These are phyloP conservation scores for Tenualosa ilisha DNA, from an alignment of 2,797 vertebrate species.

Conservation along the genomic window DNA sequence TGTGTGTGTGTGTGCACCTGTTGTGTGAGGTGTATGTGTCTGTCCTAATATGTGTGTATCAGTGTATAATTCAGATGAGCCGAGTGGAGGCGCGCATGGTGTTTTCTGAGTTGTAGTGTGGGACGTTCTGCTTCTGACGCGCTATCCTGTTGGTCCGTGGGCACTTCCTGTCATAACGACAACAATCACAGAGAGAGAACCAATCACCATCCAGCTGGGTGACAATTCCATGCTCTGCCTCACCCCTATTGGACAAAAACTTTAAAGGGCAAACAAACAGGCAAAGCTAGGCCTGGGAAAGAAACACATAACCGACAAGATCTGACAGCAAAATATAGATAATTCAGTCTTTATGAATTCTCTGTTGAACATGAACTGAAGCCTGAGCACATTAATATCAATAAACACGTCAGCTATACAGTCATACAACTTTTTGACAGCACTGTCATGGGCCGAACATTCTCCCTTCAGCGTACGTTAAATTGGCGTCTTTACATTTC, in stretches of 20 bases:
- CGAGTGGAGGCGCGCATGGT: conserved; percentile 95
- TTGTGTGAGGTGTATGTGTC: neutral
- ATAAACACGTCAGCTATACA: neutral
- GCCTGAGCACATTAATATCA: neutral
- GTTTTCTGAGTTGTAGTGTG: conserved; percentile 97
- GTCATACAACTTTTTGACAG: neutral
- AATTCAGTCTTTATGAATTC: neutral
- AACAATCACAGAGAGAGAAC: neutral
- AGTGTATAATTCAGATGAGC: conserved; percentile 82
- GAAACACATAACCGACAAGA: neutral
- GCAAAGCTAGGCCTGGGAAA: neutral
- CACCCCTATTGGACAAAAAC: conserved; percentile 6
- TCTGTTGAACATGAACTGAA: neutral
- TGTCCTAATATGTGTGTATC: neutral
- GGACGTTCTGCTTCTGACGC: conserved; percentile 96
- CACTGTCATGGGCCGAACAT: neutral
- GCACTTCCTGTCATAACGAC: conserved; percentile 84
- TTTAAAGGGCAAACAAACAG: neutral
- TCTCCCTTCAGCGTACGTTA: neutral
- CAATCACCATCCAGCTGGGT: conserved; percentile 14
- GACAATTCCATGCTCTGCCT: neutral
- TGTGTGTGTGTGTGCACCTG: neutral
- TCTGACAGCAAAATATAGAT: neutral
- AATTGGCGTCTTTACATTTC: neutral
- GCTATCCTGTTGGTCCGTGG: conserved; percentile 95